A percentile compares a stretch with the other conserved stretches of the same genome.
Conservation (phyloP, 2,888 invertebrate genomes). For the Dioctria linearis region DNA sequence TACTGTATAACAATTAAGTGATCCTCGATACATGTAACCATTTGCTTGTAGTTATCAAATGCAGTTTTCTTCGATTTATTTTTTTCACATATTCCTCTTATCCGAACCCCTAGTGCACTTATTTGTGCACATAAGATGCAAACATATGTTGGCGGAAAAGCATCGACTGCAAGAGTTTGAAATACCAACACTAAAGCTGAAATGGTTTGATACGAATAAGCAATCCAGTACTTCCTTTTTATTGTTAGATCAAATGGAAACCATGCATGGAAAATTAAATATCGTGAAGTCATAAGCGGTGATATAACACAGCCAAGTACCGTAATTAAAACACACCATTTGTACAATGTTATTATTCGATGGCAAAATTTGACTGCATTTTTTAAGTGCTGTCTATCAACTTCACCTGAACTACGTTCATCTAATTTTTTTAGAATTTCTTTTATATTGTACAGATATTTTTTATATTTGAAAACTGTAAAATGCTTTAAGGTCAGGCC, state of each 20-base stretch:
- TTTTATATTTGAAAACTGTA: neutral
- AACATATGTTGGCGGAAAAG: neutral
- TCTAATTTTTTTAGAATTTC: too few species aligned
- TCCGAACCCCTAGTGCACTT: neutral
- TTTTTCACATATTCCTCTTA: neutral
- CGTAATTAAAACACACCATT: neutral
- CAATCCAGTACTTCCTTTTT: neutral
- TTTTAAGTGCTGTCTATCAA: neutral
- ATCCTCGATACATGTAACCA: neutral
- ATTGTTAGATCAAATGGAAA: slow-evolving; percentile 4
- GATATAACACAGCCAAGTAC: neutral
- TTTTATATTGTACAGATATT: neutral
- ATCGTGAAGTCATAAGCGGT: neutral
- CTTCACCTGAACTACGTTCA: too few species aligned
- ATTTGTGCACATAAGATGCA: neutral
- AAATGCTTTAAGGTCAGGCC: neutral
- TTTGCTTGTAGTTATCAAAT: neutral
- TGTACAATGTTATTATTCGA: too few species aligned
- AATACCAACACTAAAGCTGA: neutral
- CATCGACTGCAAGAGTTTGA: neutral
- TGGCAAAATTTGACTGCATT: neutral
- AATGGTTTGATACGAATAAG: neutral
- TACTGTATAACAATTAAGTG: neutral
- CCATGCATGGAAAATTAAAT: neutral
- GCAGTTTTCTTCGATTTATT: neutral